phyloP scores from a whole-genome alignment of 2,797 vertebrate species.

The Lycodopsis pacificus region DNA sequence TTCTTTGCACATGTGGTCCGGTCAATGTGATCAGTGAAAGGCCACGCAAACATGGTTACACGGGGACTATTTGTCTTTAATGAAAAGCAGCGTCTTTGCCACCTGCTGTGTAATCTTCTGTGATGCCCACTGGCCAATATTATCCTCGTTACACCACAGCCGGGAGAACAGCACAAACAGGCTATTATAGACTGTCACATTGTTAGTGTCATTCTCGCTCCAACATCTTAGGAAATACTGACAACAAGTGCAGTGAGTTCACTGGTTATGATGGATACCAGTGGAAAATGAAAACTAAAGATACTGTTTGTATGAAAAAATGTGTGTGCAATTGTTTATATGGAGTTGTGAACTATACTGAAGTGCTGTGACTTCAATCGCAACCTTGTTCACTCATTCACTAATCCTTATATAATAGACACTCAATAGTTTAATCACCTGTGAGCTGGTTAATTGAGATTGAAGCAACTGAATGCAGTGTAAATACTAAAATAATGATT shows the following conservation, averaged over 20 bases:
- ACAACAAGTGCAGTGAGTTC: conserved; percentile 54
- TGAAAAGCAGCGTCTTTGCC: conserved; percentile 60
- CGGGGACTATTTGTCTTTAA: conserved; percentile 77
- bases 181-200: conserved; percentile 22
- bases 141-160: conserved; percentile 76
- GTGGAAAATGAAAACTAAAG: background rate
- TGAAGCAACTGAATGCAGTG: too few species aligned
- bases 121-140: conserved; percentile 75
- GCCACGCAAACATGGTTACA: conserved; percentile 76
- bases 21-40: conserved; percentile 68
- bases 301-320: background rate
- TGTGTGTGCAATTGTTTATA: background rate
- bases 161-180: conserved; percentile 42
- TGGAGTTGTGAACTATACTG: background rate
- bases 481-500: too few species aligned
- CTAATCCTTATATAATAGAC: background rate
- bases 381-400: background rate
- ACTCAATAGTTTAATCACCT: background rate
- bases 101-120: conserved; percentile 73
- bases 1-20: conserved; percentile 71
- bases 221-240: conserved; percentile 59
- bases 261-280: background rate
- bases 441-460: background rate
- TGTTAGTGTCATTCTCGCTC: conserved; percentile 21
- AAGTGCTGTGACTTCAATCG: background rate